Base-by-base conservation (phyloP, 1,140 invertebrate species). In the Argopecten irradians region DNA sequence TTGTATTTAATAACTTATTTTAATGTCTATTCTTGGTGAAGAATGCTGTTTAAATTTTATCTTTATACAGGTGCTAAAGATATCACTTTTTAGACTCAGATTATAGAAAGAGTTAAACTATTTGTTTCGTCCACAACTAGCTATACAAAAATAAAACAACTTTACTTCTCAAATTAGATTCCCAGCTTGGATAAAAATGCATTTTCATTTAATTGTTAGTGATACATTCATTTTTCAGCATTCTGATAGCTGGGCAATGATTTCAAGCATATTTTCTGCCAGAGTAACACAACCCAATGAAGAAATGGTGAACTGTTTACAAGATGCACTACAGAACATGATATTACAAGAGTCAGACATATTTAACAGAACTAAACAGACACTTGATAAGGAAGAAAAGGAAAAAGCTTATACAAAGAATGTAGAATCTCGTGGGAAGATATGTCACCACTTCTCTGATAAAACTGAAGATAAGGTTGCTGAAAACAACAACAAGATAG, bases 341-440 rank as follows among this genome's bases (percentile, higher is more conserved):
- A 71, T n/a, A 71, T n/a, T n/a, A 71, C 55, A 71, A 71, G 55
- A 71, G 28, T 71, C 55, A 71, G 55, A 71, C n/a, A n/a, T 28
- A 71, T 71, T 28, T 71, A 71, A 5, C 22, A 71, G 8, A 3
- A 16, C n/a, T n/a, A 71, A 71, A 28, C 7, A 28, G 22, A n/a
- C n/a, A 28, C 55, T 71, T 28, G 55, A 71, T 28, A 71, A 28
- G 1, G 55, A 71, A 5, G 13, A 28, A 28, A 28, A 28, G 8
- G 55, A 71, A 71, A 16, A 28, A 28, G 55, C 28, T 71, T 3
- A 71, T n/a, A 16, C 28, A n/a, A 71, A 71, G 55, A 71, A 28
- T 3, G n/a, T n/a, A 71, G 43, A 5, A 46, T 28, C 55, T 28
- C 5, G 13, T 71, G 55, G 55, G 28, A 71, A n/a, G 8, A 11